Evolutionary conservation across 2,888 invertebrate genomes (phyloP), one percentile per base, ranked within the genome.

Genomic region (Therioaphis trifolii): DNA sequence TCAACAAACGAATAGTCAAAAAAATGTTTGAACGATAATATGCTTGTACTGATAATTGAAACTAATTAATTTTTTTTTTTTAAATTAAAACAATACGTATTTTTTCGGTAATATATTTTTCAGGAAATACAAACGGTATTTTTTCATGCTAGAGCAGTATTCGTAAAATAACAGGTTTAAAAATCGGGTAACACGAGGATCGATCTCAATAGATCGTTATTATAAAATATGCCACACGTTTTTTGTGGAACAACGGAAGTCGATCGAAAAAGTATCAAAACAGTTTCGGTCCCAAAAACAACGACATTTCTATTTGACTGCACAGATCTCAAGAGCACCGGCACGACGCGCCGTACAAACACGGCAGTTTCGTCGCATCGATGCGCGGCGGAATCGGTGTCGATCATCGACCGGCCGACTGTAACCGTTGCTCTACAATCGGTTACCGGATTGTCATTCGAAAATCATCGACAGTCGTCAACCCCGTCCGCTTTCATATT

Each of bases 361-460:
- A 43, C 43, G 12, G 43, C n/a, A 29, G 15, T 11, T 18, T 49
- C 49, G 35, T 40, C 21, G 74, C 75, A 24, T 24, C 40, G 63
- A 15, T 52, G 63, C 63, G 43, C 40, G 18, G 43, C 40, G 18
- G 66, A 82, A 74, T 63, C 82, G 82, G 74, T 74, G 82, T 63
- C 82, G 74, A 72, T 74, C 29, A 46, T 21, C 24, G 49, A 63
- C 18, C 74, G 15, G 82, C 61, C 72, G 80, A 74, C 82, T 82
- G 82, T 82, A 82, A 82, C 82, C 72, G 74, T 66, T 82, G 82
- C 52, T 40, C 82, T 74, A 82, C 46, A 82, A 82, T 82, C 49
- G 2, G 29, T 72, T 49, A 72, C 3, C 40, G 49, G 63, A 82
- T 74, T 82, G 82, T 82, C 77, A 78, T 78, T 66, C 52, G 35